phyloP scores from a whole-genome alignment of 2,113 vertebrate genomes.

The Scolopax mira region DNA sequence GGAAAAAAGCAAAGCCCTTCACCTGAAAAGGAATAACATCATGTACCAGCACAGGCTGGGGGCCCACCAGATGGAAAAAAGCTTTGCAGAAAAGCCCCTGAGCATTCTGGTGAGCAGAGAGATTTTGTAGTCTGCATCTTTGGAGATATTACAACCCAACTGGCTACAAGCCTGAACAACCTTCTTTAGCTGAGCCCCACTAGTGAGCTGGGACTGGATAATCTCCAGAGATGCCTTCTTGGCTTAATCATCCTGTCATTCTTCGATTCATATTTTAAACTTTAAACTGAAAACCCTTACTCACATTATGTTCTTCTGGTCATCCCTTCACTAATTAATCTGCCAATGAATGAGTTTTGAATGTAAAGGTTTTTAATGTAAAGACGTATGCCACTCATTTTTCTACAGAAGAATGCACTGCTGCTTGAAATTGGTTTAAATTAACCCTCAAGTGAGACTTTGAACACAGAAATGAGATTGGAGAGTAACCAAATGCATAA shows the following conservation, averaged over 20 bases:
- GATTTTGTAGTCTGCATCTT: not conserved
- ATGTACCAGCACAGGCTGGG: not conserved
- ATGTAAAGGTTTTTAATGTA: not conserved
- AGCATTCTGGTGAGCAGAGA: not conserved
- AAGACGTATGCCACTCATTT: not conserved
- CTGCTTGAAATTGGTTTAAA: not conserved
- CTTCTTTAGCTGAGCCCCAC: not conserved
- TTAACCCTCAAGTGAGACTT: not conserved
- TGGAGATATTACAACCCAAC: not conserved
- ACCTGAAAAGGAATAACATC: not conserved
- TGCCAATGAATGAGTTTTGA: not conserved
- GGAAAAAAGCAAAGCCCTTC: not conserved
- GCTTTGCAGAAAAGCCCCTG: not conserved
- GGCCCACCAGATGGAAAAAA: not conserved
- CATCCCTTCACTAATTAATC: not conserved
- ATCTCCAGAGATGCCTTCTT: not conserved
- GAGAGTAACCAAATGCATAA: not conserved
- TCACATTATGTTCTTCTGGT: not conserved
- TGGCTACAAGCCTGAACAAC: not conserved
- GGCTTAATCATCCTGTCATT: not conserved
- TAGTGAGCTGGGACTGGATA: not conserved
- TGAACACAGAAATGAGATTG: not conserved
- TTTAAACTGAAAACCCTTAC: not conserved
- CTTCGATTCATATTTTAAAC: not conserved
- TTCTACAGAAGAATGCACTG: not conserved